Base-by-base conservation (phyloP, 2,888 invertebrate genomes). In the Andrena bucephala region DNA sequence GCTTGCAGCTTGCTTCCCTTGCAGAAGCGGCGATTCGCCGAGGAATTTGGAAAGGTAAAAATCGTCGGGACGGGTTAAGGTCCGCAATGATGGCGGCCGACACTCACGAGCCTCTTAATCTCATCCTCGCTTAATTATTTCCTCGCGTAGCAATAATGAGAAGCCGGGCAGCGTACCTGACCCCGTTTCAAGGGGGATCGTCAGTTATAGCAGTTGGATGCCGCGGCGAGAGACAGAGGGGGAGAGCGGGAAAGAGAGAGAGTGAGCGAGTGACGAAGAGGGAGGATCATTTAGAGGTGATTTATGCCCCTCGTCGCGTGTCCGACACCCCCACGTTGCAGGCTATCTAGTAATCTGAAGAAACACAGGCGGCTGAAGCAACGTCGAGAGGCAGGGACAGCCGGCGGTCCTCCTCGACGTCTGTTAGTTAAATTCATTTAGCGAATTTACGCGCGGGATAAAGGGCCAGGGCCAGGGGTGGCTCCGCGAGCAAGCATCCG, bases 131-230 rank as follows among this genome's bases (percentile, higher is more conserved):
- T 87, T 87, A 87, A 87, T 87, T 87, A 87, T 81, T 84, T 77
- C 76, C 80, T 86, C 81, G 42, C 83, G 83, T 84, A 83, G 86
- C 87, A 79, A 87, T 87, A 87, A 86, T 84, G 86, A 77, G 81
- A 76, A 84, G 76, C 57, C 67, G 75, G 75, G 10, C 69, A 62
- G 62, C 82, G 73, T 60, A 74, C 87, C 84, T 86, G 87, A 86
- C 87, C 87, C 59, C 74, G 69, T 87, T 87, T 77, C 76, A 48
- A 73, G 80, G 80, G 74, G 75, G 74, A 81, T 77, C 79, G 85
- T 87, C 81, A 72, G 81, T 84, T 66, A 59, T 59, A 74, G 69
- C 68, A 70, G 59, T 70, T 10, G 24, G 31, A 27, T 65, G 31
- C 62, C 33, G 16, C 29, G 29, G 27, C 57, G 71, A 5, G n/a